Evolutionary conservation across 2,797 vertebrate species (phyloP).

Genomic region (Myotis findleyi): DNA sequence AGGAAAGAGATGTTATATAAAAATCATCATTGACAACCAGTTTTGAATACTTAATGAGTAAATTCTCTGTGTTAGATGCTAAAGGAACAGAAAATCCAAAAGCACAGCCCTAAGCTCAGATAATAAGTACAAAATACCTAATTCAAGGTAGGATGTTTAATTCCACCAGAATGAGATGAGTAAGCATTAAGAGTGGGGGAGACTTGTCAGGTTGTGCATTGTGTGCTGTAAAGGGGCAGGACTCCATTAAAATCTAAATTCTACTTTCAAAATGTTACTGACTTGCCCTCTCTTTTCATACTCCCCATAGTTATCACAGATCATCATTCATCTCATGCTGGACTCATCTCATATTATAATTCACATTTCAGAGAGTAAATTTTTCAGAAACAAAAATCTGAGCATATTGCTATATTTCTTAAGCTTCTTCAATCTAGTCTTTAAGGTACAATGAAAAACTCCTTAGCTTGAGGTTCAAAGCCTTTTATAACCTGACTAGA

Average conservation of each 20-base stretch:
- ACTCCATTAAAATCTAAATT: background rate
- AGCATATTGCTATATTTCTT: slow-evolving; percentile 1
- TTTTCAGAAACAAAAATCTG: slow-evolving; percentile 27
- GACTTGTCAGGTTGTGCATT: rapidly evolving
- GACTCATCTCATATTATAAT: background rate
- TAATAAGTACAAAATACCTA: background rate
- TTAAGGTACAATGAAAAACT: background rate
- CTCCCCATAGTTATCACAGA: background rate
- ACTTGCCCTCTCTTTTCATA: background rate
- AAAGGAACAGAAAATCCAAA: background rate
- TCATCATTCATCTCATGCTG: background rate
- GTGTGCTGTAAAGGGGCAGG: too few relatives aligned
- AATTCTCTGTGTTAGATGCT: background rate
- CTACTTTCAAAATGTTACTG: background rate
- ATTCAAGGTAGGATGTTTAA: background rate
- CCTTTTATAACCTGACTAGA: background rate
- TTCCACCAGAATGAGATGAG: background rate
- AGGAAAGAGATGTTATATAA: background rate
- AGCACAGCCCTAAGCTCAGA: background rate
- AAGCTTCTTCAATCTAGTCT: background rate
- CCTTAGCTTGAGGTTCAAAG: background rate
- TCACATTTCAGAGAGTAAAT: background rate
- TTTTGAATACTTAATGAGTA: background rate
- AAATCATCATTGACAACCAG: background rate
- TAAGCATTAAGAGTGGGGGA: background rate